Evolutionary conservation across 2,797 vertebrate genomes (phyloP), one percentile per base, ranked within the genome.

Genomic region (Pelodytes ibericus): DNA sequence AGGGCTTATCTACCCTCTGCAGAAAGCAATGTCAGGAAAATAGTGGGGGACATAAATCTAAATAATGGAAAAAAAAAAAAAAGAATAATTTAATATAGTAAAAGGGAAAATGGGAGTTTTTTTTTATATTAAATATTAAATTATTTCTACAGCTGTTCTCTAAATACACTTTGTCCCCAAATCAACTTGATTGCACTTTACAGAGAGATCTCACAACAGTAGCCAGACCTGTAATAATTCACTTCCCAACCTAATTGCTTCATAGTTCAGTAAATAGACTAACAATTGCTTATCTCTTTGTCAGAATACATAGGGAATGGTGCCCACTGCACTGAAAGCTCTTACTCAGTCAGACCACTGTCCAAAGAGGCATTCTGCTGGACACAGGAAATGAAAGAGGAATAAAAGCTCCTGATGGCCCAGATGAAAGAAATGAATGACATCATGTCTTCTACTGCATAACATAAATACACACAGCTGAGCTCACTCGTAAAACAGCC

Each of bases 311-410:
- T 20, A 71, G 47, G 58, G 65, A 77, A 71, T 68, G 68, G 58
- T 47, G n/a, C 70, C 85, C 80, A 64, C 71, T 0, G 30, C 71
- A 77, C n/a, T 77, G 81, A 85, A 79, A 83, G 72, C 75, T 61
- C 75, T 61, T 0, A 4, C 78, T 80, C 82, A 41, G 58, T 56
- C 58, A 77, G 76, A 82, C 64, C 82, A 25, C 57, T 68, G 77
- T 74, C 81, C 78, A 77, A 53, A 83, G 87, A 80, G 2, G 77
- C 74, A 81, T 86, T 44, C 29, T 47, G 70, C 73, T 60, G 83
- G 83, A 83, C 86, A 30, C 66, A 80, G 83, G 86, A 89, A 89
- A 87, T 82, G 80, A 77, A 82, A 87, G 86, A 73, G 72, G 68
- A 88, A 83, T 77, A 85, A 81, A 9, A 80, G 80, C 60, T 11